Base-by-base conservation (phyloP, 1,140 invertebrate genomes). In the Paracyclopina nana region DNA sequence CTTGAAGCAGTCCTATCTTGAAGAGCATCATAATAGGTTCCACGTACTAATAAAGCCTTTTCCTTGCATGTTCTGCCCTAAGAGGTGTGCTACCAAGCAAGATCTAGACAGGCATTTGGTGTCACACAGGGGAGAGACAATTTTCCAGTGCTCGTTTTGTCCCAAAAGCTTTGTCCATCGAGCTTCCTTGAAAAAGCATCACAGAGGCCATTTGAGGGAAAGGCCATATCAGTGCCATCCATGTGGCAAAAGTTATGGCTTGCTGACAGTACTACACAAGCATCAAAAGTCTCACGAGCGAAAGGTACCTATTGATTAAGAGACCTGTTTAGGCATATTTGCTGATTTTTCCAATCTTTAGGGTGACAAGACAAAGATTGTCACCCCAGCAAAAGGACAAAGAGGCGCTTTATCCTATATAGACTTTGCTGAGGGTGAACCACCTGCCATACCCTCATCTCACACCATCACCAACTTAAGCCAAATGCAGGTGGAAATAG, bases 71-170 rank as follows among this genome's bases (percentile, higher is more conserved):
- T n/a, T 45, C 3, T 22, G 18, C 24, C 18, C 25, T 24, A 45
- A 45, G 43, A 45, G 43, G 43, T 45, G 43, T 45, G 43, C 43
- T n/a, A 45, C 43, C 12, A 20, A 45, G n/a, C 43, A 45, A 22
- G 43, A 45, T 26, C 24, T 45, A 24, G 25, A 45, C 43, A 14
- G 43, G 5, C 43, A 45, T n/a, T 26, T 45, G 18, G 16, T 26
- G 5, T 45, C 43, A 12, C 43, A 45, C 24, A 14, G 43, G 2
- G 43, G 43, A 5, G 43, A 45, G 24, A 22, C 43, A 14, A n/a
- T 22, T 2, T 45, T 45, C 43, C 18, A 61, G 49, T 73, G 71
- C 55, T 63, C 63, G 50, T 59, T 68, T 31, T 73, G 71, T 50
- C 50, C 54, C 16, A 45, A 45, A 45, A 26, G 18, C 18, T 45